These are phyloP conservation scores for Apamea crenata DNA, from an alignment of 2,888 invertebrate genomes.

Conservation along the genomic window DNA sequence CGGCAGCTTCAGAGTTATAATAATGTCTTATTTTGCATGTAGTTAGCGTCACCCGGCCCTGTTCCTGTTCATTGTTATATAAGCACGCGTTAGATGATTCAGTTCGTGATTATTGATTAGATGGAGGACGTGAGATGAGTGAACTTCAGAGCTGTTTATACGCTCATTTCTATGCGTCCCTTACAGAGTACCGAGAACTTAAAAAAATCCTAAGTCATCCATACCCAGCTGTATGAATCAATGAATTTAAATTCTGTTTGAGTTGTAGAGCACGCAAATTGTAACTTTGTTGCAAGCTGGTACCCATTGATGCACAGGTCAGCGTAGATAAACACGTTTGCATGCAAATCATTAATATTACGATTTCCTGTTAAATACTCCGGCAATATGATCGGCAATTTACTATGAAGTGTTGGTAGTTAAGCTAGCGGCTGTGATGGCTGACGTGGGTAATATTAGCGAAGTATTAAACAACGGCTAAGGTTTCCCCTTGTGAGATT, in stretches of 20 bases:
- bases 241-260: conserved; percentile 44
- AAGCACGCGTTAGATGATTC: conserved; percentile 67
- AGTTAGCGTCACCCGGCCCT: conserved; percentile 58
- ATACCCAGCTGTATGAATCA: conserved; percentile 37
- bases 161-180: conserved; percentile 53
- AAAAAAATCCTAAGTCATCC: conserved; percentile 39
- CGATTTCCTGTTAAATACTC: conserved; percentile 67
- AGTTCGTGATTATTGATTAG: conserved; percentile 69
- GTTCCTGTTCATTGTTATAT: conserved; percentile 69
- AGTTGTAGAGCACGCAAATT: conserved; percentile 30
- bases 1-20: conserved; percentile 62
- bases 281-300: conserved; percentile 45
- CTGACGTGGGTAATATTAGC: conserved; percentile 63
- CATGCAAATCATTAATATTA: conserved; percentile 63
- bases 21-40: conserved; percentile 69
- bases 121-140: conserved; percentile 64
- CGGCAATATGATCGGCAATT: conserved; percentile 64
- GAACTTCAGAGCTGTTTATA: conserved; percentile 50
- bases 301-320: conserved; percentile 37
- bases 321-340: conserved; percentile 43
- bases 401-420: conserved; percentile 58
- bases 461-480: conserved; percentile 68
- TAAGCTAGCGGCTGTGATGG: conserved; percentile 58
- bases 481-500: conserved; percentile 62
- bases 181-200: conserved; percentile 34